Conservation (phyloP, 2,888 invertebrate species). For the Tenthredo amoena region DNA sequence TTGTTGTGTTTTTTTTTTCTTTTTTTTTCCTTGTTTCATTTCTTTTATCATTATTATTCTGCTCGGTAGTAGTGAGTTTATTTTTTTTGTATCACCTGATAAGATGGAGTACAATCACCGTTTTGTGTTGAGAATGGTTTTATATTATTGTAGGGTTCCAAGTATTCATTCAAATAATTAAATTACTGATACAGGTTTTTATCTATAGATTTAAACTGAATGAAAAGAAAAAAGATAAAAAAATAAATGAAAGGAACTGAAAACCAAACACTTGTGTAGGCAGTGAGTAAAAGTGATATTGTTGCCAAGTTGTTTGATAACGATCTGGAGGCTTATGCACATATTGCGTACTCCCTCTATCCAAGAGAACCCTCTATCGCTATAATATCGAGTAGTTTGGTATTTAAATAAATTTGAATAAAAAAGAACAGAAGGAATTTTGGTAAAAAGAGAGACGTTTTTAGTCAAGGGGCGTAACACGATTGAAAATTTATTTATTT, state of each 20-base stretch:
- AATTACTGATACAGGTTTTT: constrained; percentile 55
- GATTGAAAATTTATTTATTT: constrained; percentile 15
- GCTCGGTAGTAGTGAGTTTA: constrained; percentile 6
- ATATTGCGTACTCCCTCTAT: constrained; percentile 63
- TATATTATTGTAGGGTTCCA: constrained; percentile 38
- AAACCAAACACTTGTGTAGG: constrained; percentile 17
- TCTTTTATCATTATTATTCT: background rate
- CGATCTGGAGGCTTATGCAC: constrained; percentile 71
- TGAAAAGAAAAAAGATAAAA: constrained; percentile 54
- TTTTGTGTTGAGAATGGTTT: constrained; percentile 48
- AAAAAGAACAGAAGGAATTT: background rate
- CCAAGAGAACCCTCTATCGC: constrained; percentile 2
- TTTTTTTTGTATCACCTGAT: constrained; percentile 45
- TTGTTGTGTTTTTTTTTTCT: background rate
- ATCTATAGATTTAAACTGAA: constrained; percentile 48
- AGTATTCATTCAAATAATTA: constrained; percentile 50
- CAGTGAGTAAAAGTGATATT: constrained; percentile 57
- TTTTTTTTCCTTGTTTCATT: background rate
- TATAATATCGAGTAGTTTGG: constrained; percentile 11
- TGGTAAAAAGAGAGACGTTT: background rate
- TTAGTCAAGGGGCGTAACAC: constrained; percentile 12
- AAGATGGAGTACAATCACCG: constrained; percentile 47
- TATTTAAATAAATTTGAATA: background rate
- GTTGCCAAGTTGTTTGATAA: constrained; percentile 63
- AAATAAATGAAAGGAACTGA: constrained; percentile 9